phyloP scores from a whole-genome alignment of 92 coral and sea anemone genomes.

The Zoanthus gigantus region DNA sequence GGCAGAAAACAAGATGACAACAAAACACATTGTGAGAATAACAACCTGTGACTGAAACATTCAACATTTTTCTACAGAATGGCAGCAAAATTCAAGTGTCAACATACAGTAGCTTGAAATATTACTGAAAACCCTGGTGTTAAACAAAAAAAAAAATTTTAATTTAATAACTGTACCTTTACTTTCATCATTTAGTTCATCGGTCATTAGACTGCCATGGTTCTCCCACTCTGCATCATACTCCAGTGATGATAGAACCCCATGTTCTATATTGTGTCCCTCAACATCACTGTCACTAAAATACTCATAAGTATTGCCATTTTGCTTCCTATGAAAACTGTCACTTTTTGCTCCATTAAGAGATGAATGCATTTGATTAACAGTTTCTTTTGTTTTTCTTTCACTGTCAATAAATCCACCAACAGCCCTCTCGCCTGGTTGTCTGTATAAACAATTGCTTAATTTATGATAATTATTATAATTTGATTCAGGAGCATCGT shows the following conservation, averaged over 20 bases:
- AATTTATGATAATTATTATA: not conserved
- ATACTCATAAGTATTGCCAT: not conserved
- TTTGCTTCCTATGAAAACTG: not conserved
- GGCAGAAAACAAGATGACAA: too few relatives aligned
- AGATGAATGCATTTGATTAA: not conserved
- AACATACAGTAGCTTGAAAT: too few relatives aligned
- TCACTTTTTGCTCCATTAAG: not conserved
- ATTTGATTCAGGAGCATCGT: not conserved
- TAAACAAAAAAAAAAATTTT: not conserved
- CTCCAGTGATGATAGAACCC: constrained; percentile 73
- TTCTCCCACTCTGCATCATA: constrained; percentile 91
- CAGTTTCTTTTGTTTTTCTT: not conserved
- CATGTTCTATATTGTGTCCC: constrained; percentile 11
- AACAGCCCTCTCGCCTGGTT: not conserved
- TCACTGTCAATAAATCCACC: not conserved
- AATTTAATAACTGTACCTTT: constrained; percentile 3
- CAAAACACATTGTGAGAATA: too few relatives aligned
- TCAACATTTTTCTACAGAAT: too few relatives aligned
- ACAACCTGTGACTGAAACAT: too few relatives aligned
- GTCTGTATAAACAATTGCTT: not conserved
- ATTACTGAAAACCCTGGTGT: too few relatives aligned
- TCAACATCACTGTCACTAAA: constrained; percentile 20
- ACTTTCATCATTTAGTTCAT: constrained; percentile 20
- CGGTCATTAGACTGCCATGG: constrained; percentile 52
- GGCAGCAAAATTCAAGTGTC: too few relatives aligned